Evolutionary conservation across 1,140 invertebrate species (phyloP).

Genomic region (Ceratina japonica): DNA sequence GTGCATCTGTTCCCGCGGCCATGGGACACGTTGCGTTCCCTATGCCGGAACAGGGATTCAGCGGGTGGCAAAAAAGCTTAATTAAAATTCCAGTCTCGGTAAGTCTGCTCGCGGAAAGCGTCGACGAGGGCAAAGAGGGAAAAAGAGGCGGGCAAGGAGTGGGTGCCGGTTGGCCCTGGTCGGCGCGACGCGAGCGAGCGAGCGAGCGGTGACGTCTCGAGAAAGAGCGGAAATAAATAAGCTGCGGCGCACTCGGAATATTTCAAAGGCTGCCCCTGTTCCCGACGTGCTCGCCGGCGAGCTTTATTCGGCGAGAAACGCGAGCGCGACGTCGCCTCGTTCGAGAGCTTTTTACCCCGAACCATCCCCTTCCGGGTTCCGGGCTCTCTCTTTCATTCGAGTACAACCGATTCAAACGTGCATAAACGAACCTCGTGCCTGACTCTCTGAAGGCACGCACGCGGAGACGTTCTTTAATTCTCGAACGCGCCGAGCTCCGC

Average conservation of each 20-base stretch:
- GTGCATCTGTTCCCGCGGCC: slow-evolving; percentile 46
- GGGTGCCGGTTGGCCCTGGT: neutral
- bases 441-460: neutral
- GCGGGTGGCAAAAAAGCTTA: slow-evolving; percentile 63
- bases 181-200: no score
- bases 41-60: slow-evolving; percentile 49
- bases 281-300: slow-evolving; percentile 37
- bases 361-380: neutral
- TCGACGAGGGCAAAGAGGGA: neutral
- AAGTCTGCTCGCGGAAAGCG: slow-evolving; percentile 57
- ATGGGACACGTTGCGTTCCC: slow-evolving; percentile 22
- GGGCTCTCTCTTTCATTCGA: slow-evolving; percentile 47
- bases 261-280: slow-evolving; percentile 48
- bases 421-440: slow-evolving; percentile 23
- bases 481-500: neutral
- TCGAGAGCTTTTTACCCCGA: slow-evolving; percentile 33
- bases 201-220: slow-evolving; percentile 44
- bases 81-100: slow-evolving; percentile 68
- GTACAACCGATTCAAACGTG: slow-evolving; percentile 44
- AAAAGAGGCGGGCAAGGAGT: neutral
- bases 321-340: slow-evolving; percentile 2
- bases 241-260: slow-evolving; percentile 47
- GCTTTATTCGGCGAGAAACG: slow-evolving; percentile 29
- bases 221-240: slow-evolving; percentile 63
- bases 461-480: slow-evolving; percentile 14